Conservation (phyloP, 2,797 vertebrate genomes). For the Xiphophorus birchmanni region DNA sequence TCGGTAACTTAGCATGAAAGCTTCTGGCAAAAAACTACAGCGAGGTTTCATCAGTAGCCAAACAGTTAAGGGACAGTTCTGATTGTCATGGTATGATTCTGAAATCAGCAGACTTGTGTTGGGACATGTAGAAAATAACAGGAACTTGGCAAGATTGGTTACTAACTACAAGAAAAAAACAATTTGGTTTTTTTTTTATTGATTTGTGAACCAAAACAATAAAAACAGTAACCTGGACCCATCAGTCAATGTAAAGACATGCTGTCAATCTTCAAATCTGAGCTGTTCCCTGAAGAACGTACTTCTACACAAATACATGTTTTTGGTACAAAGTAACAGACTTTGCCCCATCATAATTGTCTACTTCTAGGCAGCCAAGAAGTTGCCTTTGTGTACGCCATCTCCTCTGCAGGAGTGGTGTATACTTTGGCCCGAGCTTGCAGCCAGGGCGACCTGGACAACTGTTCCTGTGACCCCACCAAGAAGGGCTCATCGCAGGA, state of each 20-base stretch:
- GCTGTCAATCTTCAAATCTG: neutral
- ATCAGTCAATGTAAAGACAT: no score
- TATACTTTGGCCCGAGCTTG: constrained; percentile 93
- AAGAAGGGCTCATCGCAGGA: constrained; percentile 90
- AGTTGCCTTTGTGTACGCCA: constrained; percentile 93
- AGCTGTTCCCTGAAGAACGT: neutral
- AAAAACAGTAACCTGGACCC: neutral
- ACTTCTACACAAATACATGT: neutral
- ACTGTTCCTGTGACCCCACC: constrained; percentile 92
- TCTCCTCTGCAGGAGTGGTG: constrained; percentile 96
- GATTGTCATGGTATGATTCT: constrained; percentile 11
- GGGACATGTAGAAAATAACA: neutral
- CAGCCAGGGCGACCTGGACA: constrained; percentile 93
- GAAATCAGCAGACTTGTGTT: neutral
- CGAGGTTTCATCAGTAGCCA: constrained; percentile 37
- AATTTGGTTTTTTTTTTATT: no score
- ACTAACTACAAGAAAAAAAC: neutral
- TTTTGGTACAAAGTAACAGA: neutral
- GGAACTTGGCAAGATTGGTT: neutral
- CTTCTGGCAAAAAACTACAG: constrained; percentile 37
- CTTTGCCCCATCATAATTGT: neutral
- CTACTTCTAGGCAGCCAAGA: constrained; percentile 89
- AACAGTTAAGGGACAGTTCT: constrained; percentile 15
- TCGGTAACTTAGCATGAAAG: constrained; percentile 28
- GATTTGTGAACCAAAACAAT: neutral